phyloP scores from a whole-genome alignment of 64 coral and sea anemone species.

The Hydrozoanthus tunicans region DNA sequence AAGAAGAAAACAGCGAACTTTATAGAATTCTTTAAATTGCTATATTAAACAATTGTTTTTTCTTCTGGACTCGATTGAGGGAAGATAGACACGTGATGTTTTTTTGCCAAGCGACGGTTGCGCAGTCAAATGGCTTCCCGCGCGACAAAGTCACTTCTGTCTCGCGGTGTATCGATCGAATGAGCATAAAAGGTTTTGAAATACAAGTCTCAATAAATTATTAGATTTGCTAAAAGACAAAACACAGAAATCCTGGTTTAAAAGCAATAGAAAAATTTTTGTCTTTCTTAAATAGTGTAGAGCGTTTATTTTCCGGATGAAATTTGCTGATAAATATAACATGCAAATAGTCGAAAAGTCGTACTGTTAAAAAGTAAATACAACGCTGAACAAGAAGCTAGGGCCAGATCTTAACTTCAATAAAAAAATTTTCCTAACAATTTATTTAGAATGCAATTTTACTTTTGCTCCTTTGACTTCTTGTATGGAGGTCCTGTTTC shows the following conservation, averaged over 20 bases:
- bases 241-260: slow-evolving; percentile 42
- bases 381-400: slow-evolving; percentile 47
- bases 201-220: slow-evolving; percentile 55
- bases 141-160: slow-evolving; percentile 43
- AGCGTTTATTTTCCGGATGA: slow-evolving; percentile 39
- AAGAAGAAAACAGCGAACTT: slow-evolving; percentile 55
- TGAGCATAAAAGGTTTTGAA: slow-evolving; percentile 51
- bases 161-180: slow-evolving; percentile 20
- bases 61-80: slow-evolving; percentile 45
- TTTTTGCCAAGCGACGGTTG: slow-evolving; percentile 39
- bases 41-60: slow-evolving; percentile 44
- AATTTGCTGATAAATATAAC: slow-evolving; percentile 41
- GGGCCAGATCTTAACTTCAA: slow-evolving; percentile 49
- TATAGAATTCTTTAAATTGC: slow-evolving; percentile 55
- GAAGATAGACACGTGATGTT: slow-evolving; percentile 43
- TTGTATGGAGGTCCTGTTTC: slow-evolving; percentile 51
- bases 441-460: slow-evolving; percentile 42
- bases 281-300: slow-evolving; percentile 45
- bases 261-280: slow-evolving; percentile 5
- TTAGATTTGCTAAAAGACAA: slow-evolving; percentile 55
- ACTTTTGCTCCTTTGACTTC: slow-evolving; percentile 53
- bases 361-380: slow-evolving; percentile 39
- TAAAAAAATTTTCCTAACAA: slow-evolving; percentile 5
- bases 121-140: slow-evolving; percentile 26
- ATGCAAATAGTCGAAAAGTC: background rate